Evolutionary conservation across 2,888 invertebrate genomes (phyloP), one percentile per base, ranked within the genome.

Genomic region (Dysmachus trigonus): DNA sequence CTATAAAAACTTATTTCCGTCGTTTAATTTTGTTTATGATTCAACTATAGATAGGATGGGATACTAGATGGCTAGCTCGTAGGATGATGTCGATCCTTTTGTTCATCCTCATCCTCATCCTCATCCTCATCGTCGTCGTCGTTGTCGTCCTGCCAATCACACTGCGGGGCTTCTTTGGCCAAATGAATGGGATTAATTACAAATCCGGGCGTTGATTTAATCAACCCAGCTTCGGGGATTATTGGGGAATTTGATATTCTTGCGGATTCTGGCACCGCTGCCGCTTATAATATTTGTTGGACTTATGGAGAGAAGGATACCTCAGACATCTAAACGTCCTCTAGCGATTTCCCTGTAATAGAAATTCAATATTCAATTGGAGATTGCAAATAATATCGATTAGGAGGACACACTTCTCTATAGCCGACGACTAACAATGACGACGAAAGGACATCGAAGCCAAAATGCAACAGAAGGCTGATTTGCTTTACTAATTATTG

Each of bases 141-240:
- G 22, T 41, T 13, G 41, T 62, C 10, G 62, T 62, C 62, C 18
- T 62, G 62, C 62, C 62, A 62, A 62, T 62, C 62, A 62, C 22
- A 62, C 27, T 62, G 79, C 13, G 81, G 30, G 53, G 62, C 51
- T 47, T 47, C 51, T 27, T 13, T n/a, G 31, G 53, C n/a, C 18
- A 53, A 81, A 33, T 62, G 62, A 27, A 62, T 53, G 53, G 33
- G 33, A 81, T 81, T 81, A 81, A 81, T 81, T 81, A 30, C 76
- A 53, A 53, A 53, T n/a, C 15, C 62, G 41, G 76, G 53, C 53
- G 47, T 33, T 81, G 53, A 81, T 81, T 53, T 81, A 81, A 81
- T 81, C 62, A 73, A 62, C 62, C 51, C 62, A 62, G 62, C 62
- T 62, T 62, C 62, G 27, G 62, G 62, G 62, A 62, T 62, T 62